Evolutionary conservation across 2,113 vertebrate species (phyloP), one percentile per base, ranked within the genome.

Genomic region (Falcunculus frontatus): DNA sequence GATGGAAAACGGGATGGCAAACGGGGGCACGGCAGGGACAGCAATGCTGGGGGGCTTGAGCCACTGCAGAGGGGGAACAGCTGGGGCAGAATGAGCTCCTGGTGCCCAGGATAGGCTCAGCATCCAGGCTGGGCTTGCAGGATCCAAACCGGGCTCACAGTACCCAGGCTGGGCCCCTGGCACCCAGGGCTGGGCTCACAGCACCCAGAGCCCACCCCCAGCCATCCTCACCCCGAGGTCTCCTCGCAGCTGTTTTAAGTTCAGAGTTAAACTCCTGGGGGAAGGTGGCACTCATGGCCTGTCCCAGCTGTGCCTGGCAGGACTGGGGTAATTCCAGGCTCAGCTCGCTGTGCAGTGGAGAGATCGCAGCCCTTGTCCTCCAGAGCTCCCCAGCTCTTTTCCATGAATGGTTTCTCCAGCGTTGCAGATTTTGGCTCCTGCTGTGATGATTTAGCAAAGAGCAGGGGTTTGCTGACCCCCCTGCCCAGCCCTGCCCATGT

Each of bases 221-320:
- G 50, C 35, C 41, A 41, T 27, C 37, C 56, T 53, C 60, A 19
- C 11, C 39, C 39, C 4, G 1, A 10, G 52, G 2, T 35, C 15
- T 59, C n/a, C 11, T 4, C 41, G 41, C 75, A 64, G 56, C 67
- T 67, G 7, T 11, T 16, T 35, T 22, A 39, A 79, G n/a, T 33
- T 29, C 27, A 68, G 22, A 41, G 11, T 27, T 4, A 11, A n/a
- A 1, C 4, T 29, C 22, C 13, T 3, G 10, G 7, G 10, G 30
- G 60, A 59, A 25, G 56, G 37, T 32, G 37, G 32, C 69, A 37
- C 69, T 30, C 23, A 2, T 0, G 0, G 16, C 0, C 0, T 6
- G 41, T 6, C 65, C 55, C 87, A 50, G 81, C 89, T 10, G 23
- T 55, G 42, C 76, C 49, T 11, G 75, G 79, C 46, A 53, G 90